Percentiles rank a stretch among this genome's conserved stretches.
Evolutionary conservation across 1,140 invertebrate genomes (phyloP).

Genomic region (Hyles euphorbiae): DNA sequence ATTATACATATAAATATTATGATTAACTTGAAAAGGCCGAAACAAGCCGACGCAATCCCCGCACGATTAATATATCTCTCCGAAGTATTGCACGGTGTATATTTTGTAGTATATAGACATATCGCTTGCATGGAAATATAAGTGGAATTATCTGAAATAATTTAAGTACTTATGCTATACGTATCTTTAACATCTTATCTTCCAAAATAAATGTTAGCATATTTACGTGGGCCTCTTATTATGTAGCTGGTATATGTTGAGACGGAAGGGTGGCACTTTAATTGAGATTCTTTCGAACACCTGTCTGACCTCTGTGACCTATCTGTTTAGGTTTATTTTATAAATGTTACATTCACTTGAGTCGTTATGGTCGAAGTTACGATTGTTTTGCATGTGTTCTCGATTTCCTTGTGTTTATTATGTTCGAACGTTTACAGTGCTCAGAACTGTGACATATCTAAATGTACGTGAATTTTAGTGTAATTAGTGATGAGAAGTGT

Average conservation of each 20-base stretch:
- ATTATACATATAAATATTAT: constrained; percentile 21
- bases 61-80: constrained; percentile 4
- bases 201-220: constrained; percentile 73
- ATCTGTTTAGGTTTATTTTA: constrained; percentile 14
- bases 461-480: constrained; percentile 27
- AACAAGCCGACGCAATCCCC: constrained; percentile 25
- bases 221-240: constrained; percentile 46
- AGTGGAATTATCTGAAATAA: constrained; percentile 35
- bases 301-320: constrained; percentile 23
- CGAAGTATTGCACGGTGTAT: constrained; percentile 37
- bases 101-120: constrained; percentile 47
- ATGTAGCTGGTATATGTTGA: constrained; percentile 35
- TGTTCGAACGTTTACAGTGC: constrained; percentile 16
- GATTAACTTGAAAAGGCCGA: constrained; percentile 23
- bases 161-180: constrained; percentile 44
- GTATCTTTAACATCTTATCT: constrained; percentile 54
- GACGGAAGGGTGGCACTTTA: constrained; percentile 37
- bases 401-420: constrained; percentile 31
- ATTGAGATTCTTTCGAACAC: constrained; percentile 19
- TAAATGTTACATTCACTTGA: background rate
- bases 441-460: constrained; percentile 25
- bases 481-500: constrained; percentile 15
- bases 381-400: constrained; percentile 52
- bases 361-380: constrained; percentile 3
- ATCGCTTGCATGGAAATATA: constrained; percentile 69